Conservation (phyloP, 2,888 invertebrate genomes). For the Acheta domesticus region DNA sequence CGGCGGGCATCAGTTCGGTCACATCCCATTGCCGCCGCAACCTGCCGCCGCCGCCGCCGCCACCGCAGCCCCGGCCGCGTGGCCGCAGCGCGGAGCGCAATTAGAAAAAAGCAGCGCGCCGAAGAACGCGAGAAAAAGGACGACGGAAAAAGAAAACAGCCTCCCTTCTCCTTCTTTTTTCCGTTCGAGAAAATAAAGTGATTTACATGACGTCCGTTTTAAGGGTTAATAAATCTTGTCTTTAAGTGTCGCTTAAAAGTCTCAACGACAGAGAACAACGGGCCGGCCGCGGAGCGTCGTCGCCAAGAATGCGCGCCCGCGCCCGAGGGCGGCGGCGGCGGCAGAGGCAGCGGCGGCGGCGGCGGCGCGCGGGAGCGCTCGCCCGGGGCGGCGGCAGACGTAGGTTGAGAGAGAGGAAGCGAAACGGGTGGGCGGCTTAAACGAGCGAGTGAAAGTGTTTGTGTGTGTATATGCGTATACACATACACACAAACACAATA, state of each 20-base stretch:
- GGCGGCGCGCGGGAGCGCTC: background rate
- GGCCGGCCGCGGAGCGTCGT: background rate
- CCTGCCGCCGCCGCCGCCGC: background rate
- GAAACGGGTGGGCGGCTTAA: no score
- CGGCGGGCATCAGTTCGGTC: background rate
- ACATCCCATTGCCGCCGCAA: conserved; percentile 18
- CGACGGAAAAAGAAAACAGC: background rate
- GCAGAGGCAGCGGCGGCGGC: background rate
- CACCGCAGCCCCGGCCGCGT: background rate
- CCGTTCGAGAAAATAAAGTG: background rate
- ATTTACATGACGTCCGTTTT: conserved; percentile 18
- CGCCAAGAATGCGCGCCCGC: conserved; percentile 1
- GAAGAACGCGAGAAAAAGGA: background rate
- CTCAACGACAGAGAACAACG: conserved; percentile 18
- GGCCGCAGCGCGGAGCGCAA: background rate
- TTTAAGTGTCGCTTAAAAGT: conserved; percentile 18
- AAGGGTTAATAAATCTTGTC: conserved; percentile 18
- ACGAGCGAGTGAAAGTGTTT: no score
- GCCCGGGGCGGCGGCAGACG: no score
- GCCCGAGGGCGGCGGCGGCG: background rate
- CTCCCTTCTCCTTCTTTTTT: background rate
- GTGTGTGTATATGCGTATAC: no score
- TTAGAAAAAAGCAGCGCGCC: background rate
- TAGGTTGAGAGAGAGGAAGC: no score
- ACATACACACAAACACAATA: no score